phyloP scores from a whole-genome alignment of 2,888 invertebrate genomes.

The Augochlorella aurata region DNA sequence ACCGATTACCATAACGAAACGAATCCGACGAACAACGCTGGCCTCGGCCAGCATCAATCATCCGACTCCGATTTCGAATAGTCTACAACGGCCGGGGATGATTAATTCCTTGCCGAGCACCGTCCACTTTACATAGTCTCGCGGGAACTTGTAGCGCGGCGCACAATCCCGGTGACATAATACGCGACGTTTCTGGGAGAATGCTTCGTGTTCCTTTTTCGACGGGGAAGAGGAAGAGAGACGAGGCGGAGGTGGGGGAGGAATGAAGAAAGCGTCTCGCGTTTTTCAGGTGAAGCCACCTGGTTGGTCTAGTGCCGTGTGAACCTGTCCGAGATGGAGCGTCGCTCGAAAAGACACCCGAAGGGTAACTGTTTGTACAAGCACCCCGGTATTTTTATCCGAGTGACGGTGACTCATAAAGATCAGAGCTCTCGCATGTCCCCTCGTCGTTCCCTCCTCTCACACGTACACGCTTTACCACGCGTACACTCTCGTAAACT shows the following conservation, averaged over 20 bases:
- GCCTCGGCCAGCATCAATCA: slow-evolving; percentile 30
- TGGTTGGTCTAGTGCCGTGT: slow-evolving; percentile 69
- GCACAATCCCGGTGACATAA: slow-evolving; percentile 26
- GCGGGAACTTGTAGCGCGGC: neutral
- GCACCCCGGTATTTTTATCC: slow-evolving; percentile 77
- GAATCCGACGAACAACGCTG: neutral
- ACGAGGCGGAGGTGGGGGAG: neutral
- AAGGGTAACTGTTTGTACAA: slow-evolving; percentile 77
- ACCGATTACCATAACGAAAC: slow-evolving; percentile 48
- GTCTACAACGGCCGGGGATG: neutral
- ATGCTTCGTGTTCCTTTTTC: slow-evolving; percentile 47
- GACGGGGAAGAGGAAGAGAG: neutral
- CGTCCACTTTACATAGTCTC: slow-evolving; percentile 5
- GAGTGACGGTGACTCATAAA: slow-evolving; percentile 76
- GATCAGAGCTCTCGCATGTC: slow-evolving; percentile 70
- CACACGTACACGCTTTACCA: slow-evolving; percentile 42
- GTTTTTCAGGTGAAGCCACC: slow-evolving; percentile 70
- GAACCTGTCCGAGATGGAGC: slow-evolving; percentile 69
- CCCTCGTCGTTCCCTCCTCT: slow-evolving; percentile 56
- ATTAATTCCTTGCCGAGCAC: neutral
- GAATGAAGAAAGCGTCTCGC: slow-evolving; percentile 35
- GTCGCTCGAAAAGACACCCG: slow-evolving; percentile 69
- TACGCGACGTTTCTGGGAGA: slow-evolving; percentile 22
- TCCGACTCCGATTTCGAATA: neutral
- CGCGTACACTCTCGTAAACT: slow-evolving; percentile 52